Evolutionary conservation across 2,888 invertebrate species (phyloP).

Genomic region (Liposcelis brunnea): DNA sequence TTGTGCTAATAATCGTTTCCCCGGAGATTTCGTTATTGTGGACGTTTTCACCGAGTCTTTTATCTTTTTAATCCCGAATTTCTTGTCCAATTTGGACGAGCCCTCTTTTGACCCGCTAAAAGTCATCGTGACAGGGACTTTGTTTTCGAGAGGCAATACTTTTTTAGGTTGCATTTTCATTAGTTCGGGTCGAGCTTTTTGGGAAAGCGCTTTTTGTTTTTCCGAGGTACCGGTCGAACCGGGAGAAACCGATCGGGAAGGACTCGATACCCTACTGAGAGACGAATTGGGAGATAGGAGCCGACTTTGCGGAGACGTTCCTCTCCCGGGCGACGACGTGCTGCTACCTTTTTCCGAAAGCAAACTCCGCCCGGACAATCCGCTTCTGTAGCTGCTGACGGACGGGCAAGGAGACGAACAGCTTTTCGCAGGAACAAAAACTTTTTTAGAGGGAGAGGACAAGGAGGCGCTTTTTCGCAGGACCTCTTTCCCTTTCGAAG

Average conservation of each 20-base stretch:
- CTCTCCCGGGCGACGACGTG: background rate
- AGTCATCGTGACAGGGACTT: background rate
- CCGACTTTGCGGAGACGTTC: background rate
- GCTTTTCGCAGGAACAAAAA: background rate
- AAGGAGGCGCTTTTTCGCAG: conserved; percentile 21
- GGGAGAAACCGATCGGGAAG: conserved; percentile 3
- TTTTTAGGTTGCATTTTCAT: background rate
- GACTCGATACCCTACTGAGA: background rate
- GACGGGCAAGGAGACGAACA: background rate
- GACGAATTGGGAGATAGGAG: conserved; percentile 1
- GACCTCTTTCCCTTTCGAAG: conserved; percentile 24
- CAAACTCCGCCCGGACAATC: background rate
- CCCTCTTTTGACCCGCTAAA: no score
- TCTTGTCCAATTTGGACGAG: no score
- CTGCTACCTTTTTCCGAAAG: conserved; percentile 3
- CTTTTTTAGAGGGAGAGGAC: conserved; percentile 10
- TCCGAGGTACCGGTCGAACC: background rate
- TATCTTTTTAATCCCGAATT: no score
- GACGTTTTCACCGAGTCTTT: no score
- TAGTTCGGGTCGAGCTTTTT: background rate
- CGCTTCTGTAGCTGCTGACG: conserved; percentile 2
- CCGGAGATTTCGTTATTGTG: no score
- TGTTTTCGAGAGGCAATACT: background rate
- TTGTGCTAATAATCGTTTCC: no score
- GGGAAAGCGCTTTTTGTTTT: background rate